These are phyloP conservation scores for Agonopterix alstromeriana DNA, from an alignment of 2,888 invertebrate species.

Conservation along the genomic window DNA sequence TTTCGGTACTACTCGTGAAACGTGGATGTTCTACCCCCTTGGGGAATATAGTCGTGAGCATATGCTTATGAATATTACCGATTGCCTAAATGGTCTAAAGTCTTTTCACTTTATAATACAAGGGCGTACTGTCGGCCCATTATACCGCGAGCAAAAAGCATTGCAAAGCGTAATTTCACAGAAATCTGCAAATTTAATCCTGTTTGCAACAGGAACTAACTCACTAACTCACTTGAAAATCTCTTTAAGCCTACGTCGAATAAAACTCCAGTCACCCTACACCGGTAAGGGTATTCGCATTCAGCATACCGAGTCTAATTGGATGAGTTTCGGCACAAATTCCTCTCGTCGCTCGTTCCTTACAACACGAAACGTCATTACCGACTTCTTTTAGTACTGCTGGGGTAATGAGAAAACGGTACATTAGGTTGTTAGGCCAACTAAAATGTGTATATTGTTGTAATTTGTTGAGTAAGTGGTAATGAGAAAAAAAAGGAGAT, in stretches of 20 bases:
- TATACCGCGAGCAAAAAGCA: no score
- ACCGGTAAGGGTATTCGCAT: slow-evolving; percentile 7
- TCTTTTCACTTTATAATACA: neutral
- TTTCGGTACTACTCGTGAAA: no score
- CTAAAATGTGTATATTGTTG: no score
- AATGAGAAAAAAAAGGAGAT: no score
- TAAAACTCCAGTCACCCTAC: slow-evolving; percentile 5
- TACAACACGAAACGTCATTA: slow-evolving; percentile 4
- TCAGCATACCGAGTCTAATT: slow-evolving; percentile 23
- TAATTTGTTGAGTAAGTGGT: no score
- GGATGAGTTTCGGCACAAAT: slow-evolving; percentile 23
- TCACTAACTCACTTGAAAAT: neutral
- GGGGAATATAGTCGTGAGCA: no score
- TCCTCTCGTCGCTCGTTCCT: slow-evolving; percentile 4
- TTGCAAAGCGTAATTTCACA: no score
- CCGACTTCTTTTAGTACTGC: neutral
- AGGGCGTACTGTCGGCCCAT: neutral
- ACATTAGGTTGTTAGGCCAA: neutral
- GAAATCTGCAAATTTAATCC: no score
- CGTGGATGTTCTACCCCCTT: no score
- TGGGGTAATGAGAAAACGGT: neutral
- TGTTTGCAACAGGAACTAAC: no score
- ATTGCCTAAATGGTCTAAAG: neutral
- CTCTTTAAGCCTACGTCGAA: neutral
- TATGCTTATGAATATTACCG: no score